Evolutionary conservation across 2,797 vertebrate genomes (phyloP), one percentile per base, ranked within the genome.

Genomic region (Propithecus perrieri): DNA sequence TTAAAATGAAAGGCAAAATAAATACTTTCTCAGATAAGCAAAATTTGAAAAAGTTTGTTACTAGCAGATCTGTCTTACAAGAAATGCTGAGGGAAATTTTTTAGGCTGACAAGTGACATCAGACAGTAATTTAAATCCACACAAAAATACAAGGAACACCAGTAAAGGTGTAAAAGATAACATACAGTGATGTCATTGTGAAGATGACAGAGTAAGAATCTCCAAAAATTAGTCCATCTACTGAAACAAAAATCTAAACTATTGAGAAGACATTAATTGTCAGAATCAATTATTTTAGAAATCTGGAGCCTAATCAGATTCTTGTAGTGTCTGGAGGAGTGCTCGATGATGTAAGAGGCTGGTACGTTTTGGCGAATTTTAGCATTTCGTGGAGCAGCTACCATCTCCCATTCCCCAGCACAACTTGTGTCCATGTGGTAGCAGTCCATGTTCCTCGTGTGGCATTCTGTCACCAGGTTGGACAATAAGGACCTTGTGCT

Each of bases 1-100:
- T 84, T 46, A 69, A 90, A 81, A 89, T 85, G 59, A 75, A 89
- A 79, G 30, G 22, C 20, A 59, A 91, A 87, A 75, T 78, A 85
- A 75, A 92, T 61, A 61, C 9, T 87, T 78, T 71, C 9, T 4
- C 9, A 84, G 53, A 53, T 26, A 71, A 89, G 48, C 13, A 65
- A 85, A 85, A 63, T 15, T 13, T 79, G 48, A 35, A n/a, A 65
- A 22, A 50, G 50, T 80, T 48, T 91, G 28, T 86, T 81, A 57
- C 63, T 90, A 74, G 43, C 1, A 67, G 28, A 75, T 28, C 24
- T 86, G 8, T 38, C 41, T 81, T 81, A 74, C 0, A n/a, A 57
- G 9, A 93, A 93, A 74, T 41, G 13, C 38, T 55, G 28, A 76
- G 38, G 33, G 24, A 83, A 63, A 43, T 61, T 88, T 35, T 33